Conservation (phyloP, 2,113 vertebrate species). For the Picathartes gymnocephalus region DNA sequence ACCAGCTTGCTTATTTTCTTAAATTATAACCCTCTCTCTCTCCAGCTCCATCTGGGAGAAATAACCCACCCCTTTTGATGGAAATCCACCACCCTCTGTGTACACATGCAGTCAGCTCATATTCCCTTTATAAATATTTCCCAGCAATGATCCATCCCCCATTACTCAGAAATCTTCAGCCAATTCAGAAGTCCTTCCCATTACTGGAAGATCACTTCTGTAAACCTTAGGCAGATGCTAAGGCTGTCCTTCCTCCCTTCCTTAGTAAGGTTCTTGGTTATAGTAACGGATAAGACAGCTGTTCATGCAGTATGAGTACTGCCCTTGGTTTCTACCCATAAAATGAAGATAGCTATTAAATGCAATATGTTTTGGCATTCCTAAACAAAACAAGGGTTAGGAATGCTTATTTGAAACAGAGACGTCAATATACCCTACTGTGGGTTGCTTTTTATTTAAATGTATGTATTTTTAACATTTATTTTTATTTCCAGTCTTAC, state of each 20-base stretch:
- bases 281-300: not conserved
- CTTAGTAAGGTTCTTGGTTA: not conserved
- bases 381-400: not conserved
- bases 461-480: not conserved
- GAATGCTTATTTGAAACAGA: not conserved
- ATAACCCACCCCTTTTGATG: not conserved
- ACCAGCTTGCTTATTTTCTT: not conserved
- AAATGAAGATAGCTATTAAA: not conserved
- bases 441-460: not conserved
- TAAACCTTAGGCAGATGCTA: not conserved
- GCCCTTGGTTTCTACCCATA: not conserved
- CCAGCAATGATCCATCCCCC: not conserved
- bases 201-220: not conserved
- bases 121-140: not conserved
- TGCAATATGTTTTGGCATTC: not conserved
- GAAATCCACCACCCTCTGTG: not conserved
- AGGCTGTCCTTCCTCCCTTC: not conserved
- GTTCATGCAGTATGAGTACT: not conserved
- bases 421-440: not conserved
- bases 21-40: not conserved
- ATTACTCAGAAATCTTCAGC: not conserved
- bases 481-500: not conserved
- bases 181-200: not conserved
- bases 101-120: not conserved
- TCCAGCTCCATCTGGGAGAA: not conserved